Conservation (phyloP, 2,797 vertebrate genomes). For the Helicolenus hilgendorfi region DNA sequence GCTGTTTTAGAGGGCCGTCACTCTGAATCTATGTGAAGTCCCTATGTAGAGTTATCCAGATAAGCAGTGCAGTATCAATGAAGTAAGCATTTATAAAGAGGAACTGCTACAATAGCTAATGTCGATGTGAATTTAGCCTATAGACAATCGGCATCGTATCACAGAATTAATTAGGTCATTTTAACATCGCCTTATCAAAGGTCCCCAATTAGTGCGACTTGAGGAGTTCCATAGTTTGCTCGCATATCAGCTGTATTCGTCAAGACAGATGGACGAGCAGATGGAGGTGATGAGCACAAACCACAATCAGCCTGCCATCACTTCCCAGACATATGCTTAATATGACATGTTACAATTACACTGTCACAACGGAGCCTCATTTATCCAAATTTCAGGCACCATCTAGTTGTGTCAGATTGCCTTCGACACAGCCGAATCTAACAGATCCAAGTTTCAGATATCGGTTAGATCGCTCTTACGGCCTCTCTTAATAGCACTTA, state of each 20-base stretch:
- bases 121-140: not conserved
- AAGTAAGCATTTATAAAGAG: not conserved
- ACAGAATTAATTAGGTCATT: constrained; percentile 29
- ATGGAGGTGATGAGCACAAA: constrained; percentile 81
- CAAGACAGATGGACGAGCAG: constrained; percentile 81
- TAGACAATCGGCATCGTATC: not conserved
- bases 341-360: constrained; percentile 78
- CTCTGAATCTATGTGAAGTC: not conserved
- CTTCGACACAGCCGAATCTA: constrained; percentile 13
- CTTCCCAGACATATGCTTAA: constrained; percentile 80
- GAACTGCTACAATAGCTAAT: not conserved
- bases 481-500: constrained; percentile 33
- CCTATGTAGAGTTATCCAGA: not conserved
- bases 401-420: constrained; percentile 50
- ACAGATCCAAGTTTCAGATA: constrained; percentile 22
- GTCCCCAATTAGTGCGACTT: constrained; percentile 58
- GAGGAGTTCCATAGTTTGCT: constrained; percentile 64
- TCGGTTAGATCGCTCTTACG: not conserved
- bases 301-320: constrained; percentile 72
- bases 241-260: constrained; percentile 64
- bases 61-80: not conserved
- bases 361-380: constrained; percentile 63
- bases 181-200: constrained; percentile 49
- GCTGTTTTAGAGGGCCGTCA: not conserved
- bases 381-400: constrained; percentile 67